Conservation (phyloP, 2,113 vertebrate species). For the Phainopepla nitens region DNA sequence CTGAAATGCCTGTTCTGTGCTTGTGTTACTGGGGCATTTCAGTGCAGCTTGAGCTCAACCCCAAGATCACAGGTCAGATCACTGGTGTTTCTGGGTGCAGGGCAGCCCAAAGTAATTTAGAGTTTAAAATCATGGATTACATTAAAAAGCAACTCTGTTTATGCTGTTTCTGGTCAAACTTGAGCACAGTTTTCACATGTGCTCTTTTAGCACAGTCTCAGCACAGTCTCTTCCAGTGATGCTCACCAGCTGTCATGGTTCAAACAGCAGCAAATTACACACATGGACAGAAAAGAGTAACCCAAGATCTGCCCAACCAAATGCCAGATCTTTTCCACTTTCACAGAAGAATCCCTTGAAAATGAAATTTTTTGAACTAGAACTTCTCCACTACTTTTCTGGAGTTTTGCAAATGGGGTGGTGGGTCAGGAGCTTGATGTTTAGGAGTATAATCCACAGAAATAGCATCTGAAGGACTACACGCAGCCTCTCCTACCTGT, state of each 20-base stretch:
- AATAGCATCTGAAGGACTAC: neutral
- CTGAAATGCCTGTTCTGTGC: neutral
- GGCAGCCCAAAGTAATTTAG: neutral
- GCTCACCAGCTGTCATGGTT: neutral
- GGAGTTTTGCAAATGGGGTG: neutral
- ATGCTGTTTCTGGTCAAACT: neutral
- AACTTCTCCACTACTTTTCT: neutral
- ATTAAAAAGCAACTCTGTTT: neutral
- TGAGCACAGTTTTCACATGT: neutral
- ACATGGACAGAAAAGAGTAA: accelerated
- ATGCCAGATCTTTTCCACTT: neutral
- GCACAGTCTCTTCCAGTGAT: neutral
- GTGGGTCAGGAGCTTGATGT: neutral
- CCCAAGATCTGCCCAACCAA: neutral
- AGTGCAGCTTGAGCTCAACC: neutral
- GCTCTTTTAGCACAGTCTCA: neutral
- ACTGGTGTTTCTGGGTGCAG: neutral
- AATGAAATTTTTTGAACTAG: neutral
- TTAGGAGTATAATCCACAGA: neutral
- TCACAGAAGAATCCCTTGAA: neutral
- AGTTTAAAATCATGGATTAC: neutral
- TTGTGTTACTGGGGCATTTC: neutral
- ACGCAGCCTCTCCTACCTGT: neutral
- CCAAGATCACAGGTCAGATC: neutral
- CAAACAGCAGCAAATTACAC: neutral